Percentiles rank a stretch among this genome's conserved stretches.
These are phyloP conservation scores for Scomberomorus guttatus DNA, from an alignment of 2,797 vertebrate species.

Conservation along the genomic window DNA sequence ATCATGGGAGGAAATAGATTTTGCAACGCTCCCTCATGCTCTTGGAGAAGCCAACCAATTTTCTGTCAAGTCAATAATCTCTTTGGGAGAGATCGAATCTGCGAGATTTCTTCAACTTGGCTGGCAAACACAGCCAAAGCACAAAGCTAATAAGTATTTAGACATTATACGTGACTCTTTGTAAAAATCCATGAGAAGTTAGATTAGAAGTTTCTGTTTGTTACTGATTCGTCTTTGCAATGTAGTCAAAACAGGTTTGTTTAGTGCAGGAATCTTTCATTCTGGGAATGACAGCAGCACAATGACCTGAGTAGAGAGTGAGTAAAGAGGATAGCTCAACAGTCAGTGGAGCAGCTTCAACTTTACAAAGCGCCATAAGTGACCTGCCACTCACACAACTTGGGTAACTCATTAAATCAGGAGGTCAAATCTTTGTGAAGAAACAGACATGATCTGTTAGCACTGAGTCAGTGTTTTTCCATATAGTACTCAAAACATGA, in stretches of 20 bases:
- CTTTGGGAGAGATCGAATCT: conserved; percentile 49
- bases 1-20: conserved; percentile 69
- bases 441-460: neutral
- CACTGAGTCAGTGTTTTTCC: too few relatives aligned
- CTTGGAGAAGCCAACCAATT: conserved; percentile 60
- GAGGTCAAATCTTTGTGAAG: neutral
- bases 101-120: conserved; percentile 43
- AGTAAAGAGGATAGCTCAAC: conserved; percentile 40
- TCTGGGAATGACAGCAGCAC: conserved; percentile 48
- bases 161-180: conserved; percentile 8
- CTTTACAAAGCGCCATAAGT: conserved; percentile 59
- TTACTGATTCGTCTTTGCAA: conserved; percentile 28
- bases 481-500: too few relatives aligned
- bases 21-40: conserved; percentile 48
- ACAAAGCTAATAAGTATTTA: conserved; percentile 10
- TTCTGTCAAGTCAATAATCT: conserved; percentile 73
- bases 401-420: conserved; percentile 40
- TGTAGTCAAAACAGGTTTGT: conserved; percentile 18
- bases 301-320: conserved; percentile 45
- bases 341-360: conserved; percentile 41
- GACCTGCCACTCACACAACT: conserved; percentile 62
- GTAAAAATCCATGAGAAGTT: conserved; percentile 8
- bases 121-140: conserved; percentile 2
- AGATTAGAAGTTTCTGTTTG: conserved; percentile 23
- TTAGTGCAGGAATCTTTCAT: conserved; percentile 53